Evolutionary conservation across 2,888 invertebrate genomes (phyloP), one percentile per base, ranked within the genome.

Genomic region (Drosophila greeni): DNA sequence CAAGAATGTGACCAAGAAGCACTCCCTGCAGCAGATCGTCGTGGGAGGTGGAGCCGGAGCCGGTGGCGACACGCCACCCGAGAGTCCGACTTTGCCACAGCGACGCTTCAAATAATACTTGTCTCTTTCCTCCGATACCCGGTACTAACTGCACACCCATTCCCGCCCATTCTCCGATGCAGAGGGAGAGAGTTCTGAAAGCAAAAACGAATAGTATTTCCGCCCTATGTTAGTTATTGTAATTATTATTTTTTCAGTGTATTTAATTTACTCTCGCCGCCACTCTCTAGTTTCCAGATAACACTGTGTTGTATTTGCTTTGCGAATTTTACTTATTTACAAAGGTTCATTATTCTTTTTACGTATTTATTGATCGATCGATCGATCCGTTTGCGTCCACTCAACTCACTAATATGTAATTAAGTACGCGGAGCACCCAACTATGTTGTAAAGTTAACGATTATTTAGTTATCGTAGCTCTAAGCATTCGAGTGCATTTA

Each of bases 81-180:
- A 88, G 55, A 89, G 88, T 81, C 88, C 88, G 14, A 89, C 89
- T 23, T 62, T 89, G 68, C 88, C 89, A 12, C 75, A 86, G 67
- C 84, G 88, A 52, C 87, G 87, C 76, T 84, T 88, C 59, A 88
- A 88, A 85, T 88, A 87, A 82, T 43, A 37, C 39, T 36, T 54
- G 37, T 53, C 54, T 45, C 53, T 55, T 49, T 53, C 62, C 20
- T 43, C 18, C 47, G 52, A 62, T 53, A 37, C 59, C 43, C 61
- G 79, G 68, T 49, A 54, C 72, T 45, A 58, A 51, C 66, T 45
- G 54, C 60, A 82, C 69, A 79, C 72, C 74, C 78, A 78, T 77
- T 83, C 78, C 85, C 75, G 24, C 24, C 24, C 42, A 12, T 18
- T 45, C n/a, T 23, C 47, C 74, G 47, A 64, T 55, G 80, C 73